phyloP scores from a whole-genome alignment of 2,113 vertebrate species.

The Alectura lathami region DNA sequence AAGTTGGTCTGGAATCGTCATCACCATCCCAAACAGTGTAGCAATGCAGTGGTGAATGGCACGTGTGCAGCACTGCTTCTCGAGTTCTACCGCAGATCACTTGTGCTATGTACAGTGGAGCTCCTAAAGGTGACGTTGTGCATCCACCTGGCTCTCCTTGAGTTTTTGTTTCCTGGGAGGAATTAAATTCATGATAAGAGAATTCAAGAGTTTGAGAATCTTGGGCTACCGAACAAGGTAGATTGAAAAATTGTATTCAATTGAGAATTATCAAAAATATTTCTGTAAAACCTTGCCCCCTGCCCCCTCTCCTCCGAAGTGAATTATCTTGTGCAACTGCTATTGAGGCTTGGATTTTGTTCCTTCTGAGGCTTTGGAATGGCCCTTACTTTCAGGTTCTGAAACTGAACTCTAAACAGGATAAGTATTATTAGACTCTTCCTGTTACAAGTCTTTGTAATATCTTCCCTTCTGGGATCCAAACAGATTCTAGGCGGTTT shows the following conservation, averaged over 20 bases:
- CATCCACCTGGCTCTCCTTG: conserved; percentile 39
- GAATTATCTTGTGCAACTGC: conserved; percentile 17
- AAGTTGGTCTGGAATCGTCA: conserved; percentile 51
- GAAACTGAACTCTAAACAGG: conserved; percentile 61
- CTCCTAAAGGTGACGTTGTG: conserved; percentile 44
- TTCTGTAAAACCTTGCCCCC: not conserved
- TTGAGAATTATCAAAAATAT: conserved; percentile 14
- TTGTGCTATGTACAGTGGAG: conserved; percentile 35
- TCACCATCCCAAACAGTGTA: conserved; percentile 57
- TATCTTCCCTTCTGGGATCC: conserved; percentile 33
- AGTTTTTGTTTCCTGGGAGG: conserved; percentile 41
- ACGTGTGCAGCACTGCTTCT: conserved; percentile 45
- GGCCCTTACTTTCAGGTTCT: conserved; percentile 33
- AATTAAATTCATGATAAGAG: conserved; percentile 12
- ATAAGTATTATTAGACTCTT: conserved; percentile 55
- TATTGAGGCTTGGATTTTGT: conserved; percentile 41
- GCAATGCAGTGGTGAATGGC: conserved; percentile 49
- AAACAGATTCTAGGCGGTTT: conserved; percentile 42
- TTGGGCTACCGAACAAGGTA: conserved; percentile 34
- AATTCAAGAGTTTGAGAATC: conserved; percentile 40
- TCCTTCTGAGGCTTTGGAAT: conserved; percentile 43
- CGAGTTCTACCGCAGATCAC: conserved; percentile 35
- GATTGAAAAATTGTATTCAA: not conserved
- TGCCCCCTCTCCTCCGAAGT: not conserved
- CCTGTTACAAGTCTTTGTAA: conserved; percentile 50